phyloP scores from a whole-genome alignment of 2,888 invertebrate genomes.

The Tupiocoris notatus region DNA sequence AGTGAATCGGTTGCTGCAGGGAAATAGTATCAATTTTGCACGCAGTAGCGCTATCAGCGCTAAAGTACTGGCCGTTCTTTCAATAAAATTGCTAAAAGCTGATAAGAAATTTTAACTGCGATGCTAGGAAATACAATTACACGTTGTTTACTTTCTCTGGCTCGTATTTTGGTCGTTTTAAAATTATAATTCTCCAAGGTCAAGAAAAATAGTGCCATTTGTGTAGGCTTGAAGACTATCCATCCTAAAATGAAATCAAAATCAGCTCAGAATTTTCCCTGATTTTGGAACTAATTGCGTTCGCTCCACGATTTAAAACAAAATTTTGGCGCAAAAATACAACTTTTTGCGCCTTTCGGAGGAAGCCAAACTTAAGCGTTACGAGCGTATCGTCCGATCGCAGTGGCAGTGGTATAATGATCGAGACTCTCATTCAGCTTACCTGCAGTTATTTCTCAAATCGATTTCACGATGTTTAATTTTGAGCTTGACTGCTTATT shows the following conservation, averaged over 20 bases:
- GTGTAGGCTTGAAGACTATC: not conserved
- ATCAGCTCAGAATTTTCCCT: too few species aligned
- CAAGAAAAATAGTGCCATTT: not conserved
- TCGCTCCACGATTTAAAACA: too few species aligned
- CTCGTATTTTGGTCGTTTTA: too few species aligned
- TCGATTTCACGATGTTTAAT: not conserved
- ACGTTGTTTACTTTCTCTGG: not conserved
- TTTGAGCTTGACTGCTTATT: not conserved
- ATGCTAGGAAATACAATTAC: too few species aligned
- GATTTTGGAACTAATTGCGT: too few species aligned
- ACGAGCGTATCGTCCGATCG: not conserved
- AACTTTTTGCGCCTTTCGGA: not conserved
- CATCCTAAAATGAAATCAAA: too few species aligned
- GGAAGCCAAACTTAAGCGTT: not conserved
- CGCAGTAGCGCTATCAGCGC: too few species aligned
- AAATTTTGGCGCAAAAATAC: not conserved
- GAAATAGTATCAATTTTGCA: too few species aligned
- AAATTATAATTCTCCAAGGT: not conserved
- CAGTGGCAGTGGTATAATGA: conserved; percentile 29
- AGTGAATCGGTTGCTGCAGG: too few species aligned
- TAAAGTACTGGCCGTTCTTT: too few species aligned
- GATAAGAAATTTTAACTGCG: too few species aligned
- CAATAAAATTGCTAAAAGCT: too few species aligned
- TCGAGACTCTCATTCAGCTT: conserved; percentile 6
- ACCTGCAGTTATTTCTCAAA: not conserved